Evolutionary conservation across 1,140 invertebrate species (phyloP).

Genomic region (Cyclargus thomasi): DNA sequence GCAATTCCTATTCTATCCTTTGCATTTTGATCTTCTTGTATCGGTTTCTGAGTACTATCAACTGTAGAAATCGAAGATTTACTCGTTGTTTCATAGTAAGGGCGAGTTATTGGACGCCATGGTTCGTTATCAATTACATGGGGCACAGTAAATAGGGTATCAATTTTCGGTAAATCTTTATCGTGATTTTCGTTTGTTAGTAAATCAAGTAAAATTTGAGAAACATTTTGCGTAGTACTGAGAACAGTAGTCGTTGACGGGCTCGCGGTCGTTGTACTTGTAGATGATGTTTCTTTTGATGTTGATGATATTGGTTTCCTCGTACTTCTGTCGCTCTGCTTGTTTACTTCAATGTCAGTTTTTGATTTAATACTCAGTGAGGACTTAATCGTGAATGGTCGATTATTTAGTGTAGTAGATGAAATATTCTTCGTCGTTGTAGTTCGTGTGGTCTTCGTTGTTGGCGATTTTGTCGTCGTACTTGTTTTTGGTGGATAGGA

Average conservation of each 20-base stretch:
- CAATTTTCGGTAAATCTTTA: constrained; percentile 72
- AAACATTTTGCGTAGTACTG: constrained; percentile 60
- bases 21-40: constrained; percentile 39
- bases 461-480: constrained; percentile 61
- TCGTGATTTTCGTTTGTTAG: constrained; percentile 66
- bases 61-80: constrained; percentile 29
- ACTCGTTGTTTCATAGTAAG: constrained; percentile 60
- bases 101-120: constrained; percentile 75
- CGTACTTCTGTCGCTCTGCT: constrained; percentile 65
- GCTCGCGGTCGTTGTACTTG: constrained; percentile 34
- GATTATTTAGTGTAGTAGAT: constrained; percentile 46
- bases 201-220: constrained; percentile 57
- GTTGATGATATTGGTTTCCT: constrained; percentile 44
- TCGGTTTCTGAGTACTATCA: constrained; percentile 23
- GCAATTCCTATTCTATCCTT: constrained; percentile 70
- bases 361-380: constrained; percentile 63
- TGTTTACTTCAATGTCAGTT: constrained; percentile 45
- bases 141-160: constrained; percentile 70
- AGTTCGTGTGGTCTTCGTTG: constrained; percentile 53
- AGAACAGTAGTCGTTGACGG: constrained; percentile 38
- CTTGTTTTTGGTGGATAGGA: constrained; percentile 41
- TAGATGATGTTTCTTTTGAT: constrained; percentile 28
- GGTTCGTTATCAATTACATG: constrained; percentile 74
- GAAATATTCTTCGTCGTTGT: constrained; percentile 44
- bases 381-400: constrained; percentile 69